Conservation (phyloP, 2,797 vertebrate genomes). For the Gobio occitaniae region DNA sequence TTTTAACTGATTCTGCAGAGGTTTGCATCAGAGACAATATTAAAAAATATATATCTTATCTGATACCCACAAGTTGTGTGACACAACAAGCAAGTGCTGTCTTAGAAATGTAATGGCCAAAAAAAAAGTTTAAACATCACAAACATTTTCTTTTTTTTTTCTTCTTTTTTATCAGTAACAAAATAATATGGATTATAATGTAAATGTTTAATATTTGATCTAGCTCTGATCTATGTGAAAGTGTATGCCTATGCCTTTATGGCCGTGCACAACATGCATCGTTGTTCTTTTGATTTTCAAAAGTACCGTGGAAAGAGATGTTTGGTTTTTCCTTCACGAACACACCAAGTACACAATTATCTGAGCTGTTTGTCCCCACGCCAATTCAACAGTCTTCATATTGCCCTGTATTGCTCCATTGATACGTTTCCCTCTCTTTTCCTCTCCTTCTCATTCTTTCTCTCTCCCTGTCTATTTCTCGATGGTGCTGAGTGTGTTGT, state of each 20-base stretch:
- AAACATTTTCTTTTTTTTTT: neutral
- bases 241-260: slow-evolving; percentile 28
- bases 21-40: neutral
- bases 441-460: slow-evolving; percentile 48
- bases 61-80: neutral
- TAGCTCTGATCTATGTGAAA: slow-evolving; percentile 57
- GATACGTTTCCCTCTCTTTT: slow-evolving; percentile 47
- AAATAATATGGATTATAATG: neutral
- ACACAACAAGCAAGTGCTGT: neutral
- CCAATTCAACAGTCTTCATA: slow-evolving; percentile 26
- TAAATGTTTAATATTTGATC: slow-evolving; percentile 41
- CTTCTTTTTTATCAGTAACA: neutral
- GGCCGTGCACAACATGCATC: slow-evolving; percentile 4
- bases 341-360: slow-evolving; percentile 63
- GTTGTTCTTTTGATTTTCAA: slow-evolving; percentile 15
- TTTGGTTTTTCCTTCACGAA: neutral
- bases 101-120: neutral
- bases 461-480: slow-evolving; percentile 50
- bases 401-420: slow-evolving; percentile 42
- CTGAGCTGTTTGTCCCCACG: slow-evolving; percentile 43
- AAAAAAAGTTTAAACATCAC: neutral
- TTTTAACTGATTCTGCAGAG: neutral
- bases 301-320: slow-evolving; percentile 5
- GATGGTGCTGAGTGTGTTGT: slow-evolving; percentile 81
- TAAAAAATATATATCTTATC: neutral